phyloP scores from a whole-genome alignment of 2,113 vertebrate species.

The Tragulus kanchil region DNA sequence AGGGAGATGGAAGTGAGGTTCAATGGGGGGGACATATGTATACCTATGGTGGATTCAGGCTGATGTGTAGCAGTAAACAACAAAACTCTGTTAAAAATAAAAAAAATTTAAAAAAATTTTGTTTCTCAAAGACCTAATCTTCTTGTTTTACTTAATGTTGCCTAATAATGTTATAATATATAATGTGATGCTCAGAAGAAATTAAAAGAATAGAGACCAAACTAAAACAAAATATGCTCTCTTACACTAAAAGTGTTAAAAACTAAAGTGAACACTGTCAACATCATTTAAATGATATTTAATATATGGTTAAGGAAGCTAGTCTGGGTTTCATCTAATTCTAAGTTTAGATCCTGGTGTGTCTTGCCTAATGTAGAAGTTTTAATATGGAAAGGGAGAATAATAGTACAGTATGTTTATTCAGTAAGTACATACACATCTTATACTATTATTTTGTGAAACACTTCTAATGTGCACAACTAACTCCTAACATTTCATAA shows the following conservation, averaged over 20 bases:
- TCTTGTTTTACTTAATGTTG: constrained; percentile 43
- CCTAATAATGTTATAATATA: background rate
- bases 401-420: background rate
- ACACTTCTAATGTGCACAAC: background rate
- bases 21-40: no score
- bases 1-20: no score
- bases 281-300: background rate
- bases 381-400: background rate
- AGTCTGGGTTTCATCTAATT: background rate
- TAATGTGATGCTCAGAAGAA: background rate
- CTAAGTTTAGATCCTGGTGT: background rate
- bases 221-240: constrained; percentile 26
- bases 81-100: no score
- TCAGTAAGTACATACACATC: background rate
- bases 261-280: background rate
- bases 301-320: background rate
- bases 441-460: background rate
- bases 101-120: background rate
- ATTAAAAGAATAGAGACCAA: constrained; percentile 26
- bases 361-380: background rate
- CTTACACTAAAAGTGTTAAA: background rate
- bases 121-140: constrained; percentile 4
- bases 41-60: no score
- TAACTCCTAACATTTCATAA: constrained; percentile 32
- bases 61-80: no score